Evolutionary conservation across 2,888 invertebrate genomes (phyloP).

Genomic region (Frankliniella intonsa): DNA sequence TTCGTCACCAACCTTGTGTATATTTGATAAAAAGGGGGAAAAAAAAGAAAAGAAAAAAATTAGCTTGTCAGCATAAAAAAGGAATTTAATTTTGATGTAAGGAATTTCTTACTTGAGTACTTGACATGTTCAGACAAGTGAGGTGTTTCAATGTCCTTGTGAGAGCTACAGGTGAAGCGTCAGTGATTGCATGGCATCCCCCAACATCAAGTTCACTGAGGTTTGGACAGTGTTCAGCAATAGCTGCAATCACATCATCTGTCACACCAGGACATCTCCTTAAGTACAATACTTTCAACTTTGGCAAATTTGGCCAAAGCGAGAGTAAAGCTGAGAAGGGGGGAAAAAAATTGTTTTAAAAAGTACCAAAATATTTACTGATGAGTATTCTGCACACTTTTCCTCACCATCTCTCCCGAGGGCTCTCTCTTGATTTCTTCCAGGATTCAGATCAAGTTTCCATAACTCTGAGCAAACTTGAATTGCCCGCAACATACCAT

Average conservation of each 20-base stretch:
- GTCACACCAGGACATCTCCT: not conserved
- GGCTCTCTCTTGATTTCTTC: not conserved
- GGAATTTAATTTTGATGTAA: not conserved
- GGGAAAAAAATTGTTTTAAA: too few relatives aligned
- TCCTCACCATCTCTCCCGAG: not conserved
- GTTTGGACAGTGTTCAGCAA: not conserved
- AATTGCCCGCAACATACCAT: constrained; percentile 2
- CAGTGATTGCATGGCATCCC: not conserved
- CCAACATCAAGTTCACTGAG: not conserved
- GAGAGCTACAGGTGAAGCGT: not conserved
- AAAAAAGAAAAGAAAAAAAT: too few relatives aligned
- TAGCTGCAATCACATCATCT: constrained; percentile 1
- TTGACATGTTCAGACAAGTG: not conserved
- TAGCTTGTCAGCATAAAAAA: not conserved
- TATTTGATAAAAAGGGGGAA: too few relatives aligned
- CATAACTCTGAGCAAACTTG: not conserved
- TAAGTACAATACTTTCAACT: not conserved
- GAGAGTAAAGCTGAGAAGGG: not conserved
- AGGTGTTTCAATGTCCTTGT: not conserved
- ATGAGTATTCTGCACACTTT: too few relatives aligned
- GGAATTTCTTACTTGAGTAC: not conserved
- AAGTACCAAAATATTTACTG: not conserved
- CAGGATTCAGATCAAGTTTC: not conserved
- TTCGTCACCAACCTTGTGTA: constrained; percentile 42
- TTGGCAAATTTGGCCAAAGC: not conserved